Base-by-base conservation (phyloP, 2,113 vertebrate genomes). In the Corapipo altera region DNA sequence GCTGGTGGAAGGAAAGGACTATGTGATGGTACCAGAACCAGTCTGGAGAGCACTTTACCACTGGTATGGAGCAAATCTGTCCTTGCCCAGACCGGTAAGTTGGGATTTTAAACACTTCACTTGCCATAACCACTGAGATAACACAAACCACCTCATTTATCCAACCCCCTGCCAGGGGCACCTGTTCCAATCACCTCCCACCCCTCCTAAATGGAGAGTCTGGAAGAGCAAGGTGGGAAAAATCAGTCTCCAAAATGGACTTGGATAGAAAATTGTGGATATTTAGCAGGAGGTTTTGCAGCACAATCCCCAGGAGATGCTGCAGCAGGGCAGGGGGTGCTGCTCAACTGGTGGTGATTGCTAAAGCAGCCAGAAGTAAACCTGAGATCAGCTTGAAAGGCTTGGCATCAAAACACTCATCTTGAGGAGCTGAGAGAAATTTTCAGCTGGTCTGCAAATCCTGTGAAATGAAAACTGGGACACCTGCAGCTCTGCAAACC, bases 21-120 rank as follows among this genome's bases (percentile, higher is more conserved):
- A 99, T 92, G 98, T 99, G 96, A 99, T 98, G 41, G 99, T 99
- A 51, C 99, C 99, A 91, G 99, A 99, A 94, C 99, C 99, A 18
- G 99, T 99, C 9, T 99, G 99, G 99, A 98, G 99, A 95, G 99
- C 99, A 9, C 99, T 99, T 91, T 99, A 99, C 97, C 99, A 99
- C 94, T 99, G 99, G 99, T 99, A 99, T 85, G 99, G 99, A 57
- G 99, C 99, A 97, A 99, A 99, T 95, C 97, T 99, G 94, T 98
- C 99, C 88, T 97, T 99, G 89, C 99, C 99, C 35, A 98, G 99
- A 96, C 99, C 99, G 97, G 99, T 99, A 98, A 98, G 99, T 98
- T 97, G 69, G 33, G 41, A 37, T 41, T 55, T 55, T 6, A 20
- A 52, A 12, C 13, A 3, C 12, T 44, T 83, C 55, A 9, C 23